Conservation (phyloP, 2,113 vertebrate species). For the Naja naja region DNA sequence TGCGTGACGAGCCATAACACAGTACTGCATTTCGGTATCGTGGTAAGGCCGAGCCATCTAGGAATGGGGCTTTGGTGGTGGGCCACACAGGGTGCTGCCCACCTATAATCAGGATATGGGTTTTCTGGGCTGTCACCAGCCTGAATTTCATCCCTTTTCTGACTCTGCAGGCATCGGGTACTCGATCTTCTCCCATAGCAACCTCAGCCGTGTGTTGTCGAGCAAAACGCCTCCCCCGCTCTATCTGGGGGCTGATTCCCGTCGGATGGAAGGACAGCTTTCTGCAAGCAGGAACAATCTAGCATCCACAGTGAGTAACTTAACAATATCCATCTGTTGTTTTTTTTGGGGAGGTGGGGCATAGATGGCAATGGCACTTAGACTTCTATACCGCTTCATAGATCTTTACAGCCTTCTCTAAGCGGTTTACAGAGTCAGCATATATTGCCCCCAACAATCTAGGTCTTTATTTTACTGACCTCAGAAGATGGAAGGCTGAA, state of each 20-base stretch:
- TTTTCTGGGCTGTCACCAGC: neutral
- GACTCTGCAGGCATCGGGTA: slow-evolving; percentile 76
- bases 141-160: neutral
- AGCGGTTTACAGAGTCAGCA: no score
- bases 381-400: no score
- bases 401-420: no score
- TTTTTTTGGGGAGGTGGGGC: neutral
- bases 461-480: no score
- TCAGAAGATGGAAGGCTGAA: no score
- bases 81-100: neutral
- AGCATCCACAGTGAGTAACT: slow-evolving; percentile 69
- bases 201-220: slow-evolving; percentile 74
- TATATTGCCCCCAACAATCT: no score
- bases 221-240: slow-evolving; percentile 80
- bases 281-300: slow-evolving; percentile 59
- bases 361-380: neutral
- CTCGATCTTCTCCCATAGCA: slow-evolving; percentile 77
- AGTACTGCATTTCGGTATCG: neutral
- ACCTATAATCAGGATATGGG: neutral
- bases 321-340: accelerated
- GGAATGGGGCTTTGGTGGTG: neutral
- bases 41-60: neutral
- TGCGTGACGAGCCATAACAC: neutral
- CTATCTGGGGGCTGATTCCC: slow-evolving; percentile 72
- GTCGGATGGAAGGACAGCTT: slow-evolving; percentile 68